These are phyloP conservation scores for Aethes cnicana DNA, from an alignment of 2,888 invertebrate species.

Conservation along the genomic window DNA sequence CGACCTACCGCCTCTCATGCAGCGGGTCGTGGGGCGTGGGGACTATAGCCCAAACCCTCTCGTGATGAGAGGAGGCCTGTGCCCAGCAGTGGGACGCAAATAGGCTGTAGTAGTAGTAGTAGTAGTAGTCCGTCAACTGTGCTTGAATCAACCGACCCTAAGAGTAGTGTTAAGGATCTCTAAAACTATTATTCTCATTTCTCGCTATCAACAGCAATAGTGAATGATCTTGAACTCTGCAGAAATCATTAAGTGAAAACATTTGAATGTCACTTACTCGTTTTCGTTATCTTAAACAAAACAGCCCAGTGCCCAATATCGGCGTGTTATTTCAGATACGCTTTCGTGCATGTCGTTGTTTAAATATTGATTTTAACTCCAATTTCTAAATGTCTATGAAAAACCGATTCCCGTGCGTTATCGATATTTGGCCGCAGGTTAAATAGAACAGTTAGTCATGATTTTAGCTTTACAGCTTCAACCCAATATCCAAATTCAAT, in stretches of 20 bases:
- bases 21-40: too few species aligned
- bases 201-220: neutral
- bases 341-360: too few species aligned
- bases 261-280: slow-evolving; percentile 16
- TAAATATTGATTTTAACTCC: neutral
- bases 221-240: slow-evolving; percentile 15
- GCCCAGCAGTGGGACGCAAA: too few species aligned
- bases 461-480: too few species aligned
- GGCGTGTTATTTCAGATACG: neutral
- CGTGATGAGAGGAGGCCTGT: too few species aligned
- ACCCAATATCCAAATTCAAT: too few species aligned
- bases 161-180: neutral
- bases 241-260: slow-evolving; percentile 18
- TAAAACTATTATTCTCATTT: slow-evolving; percentile 1
- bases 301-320: slow-evolving; percentile 25
- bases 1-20: too few species aligned
- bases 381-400: too few species aligned
- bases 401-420: too few species aligned
- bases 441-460: too few species aligned
- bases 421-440: too few species aligned
- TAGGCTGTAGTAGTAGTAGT: neutral
- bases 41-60: too few species aligned
- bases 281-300: slow-evolving; percentile 21
- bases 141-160: neutral
- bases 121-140: neutral